Evolutionary conservation across 35 echinoderm and acorn worm genomes (phyloP).

Genomic region (Acanthaster planci): DNA sequence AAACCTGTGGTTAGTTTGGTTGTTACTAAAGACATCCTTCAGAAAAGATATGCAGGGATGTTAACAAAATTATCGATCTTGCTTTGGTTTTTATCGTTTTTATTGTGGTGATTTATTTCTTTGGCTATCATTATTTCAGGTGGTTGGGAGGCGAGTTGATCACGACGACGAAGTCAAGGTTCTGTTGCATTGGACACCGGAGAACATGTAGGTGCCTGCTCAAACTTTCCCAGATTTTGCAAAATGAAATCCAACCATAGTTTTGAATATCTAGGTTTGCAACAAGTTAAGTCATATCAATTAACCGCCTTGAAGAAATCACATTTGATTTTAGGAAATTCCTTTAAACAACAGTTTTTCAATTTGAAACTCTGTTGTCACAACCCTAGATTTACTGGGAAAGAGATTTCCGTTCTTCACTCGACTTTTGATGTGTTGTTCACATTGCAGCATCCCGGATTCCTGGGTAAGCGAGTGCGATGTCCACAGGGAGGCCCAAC

Average conservation of each 20-base stretch:
- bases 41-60: neutral
- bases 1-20: neutral
- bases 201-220: conserved; percentile 49
- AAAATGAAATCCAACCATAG: too few relatives aligned
- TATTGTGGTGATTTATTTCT: neutral
- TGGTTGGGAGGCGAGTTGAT: conserved; percentile 50
- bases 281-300: too few relatives aligned
- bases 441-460: conserved; percentile 35
- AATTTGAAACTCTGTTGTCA: neutral
- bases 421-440: too few relatives aligned
- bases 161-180: conserved; percentile 39
- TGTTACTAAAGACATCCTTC: neutral
- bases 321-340: too few relatives aligned
- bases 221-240: too few relatives aligned
- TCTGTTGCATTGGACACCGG: conserved; percentile 56
- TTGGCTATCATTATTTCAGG: conserved; percentile 12
- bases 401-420: neutral
- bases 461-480: conserved; percentile 40
- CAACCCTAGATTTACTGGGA: neutral
- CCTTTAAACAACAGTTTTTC: neutral
- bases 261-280: too few relatives aligned
- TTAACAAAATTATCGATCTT: neutral
- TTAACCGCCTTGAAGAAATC: too few relatives aligned
- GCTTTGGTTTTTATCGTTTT: neutral
- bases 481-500: conserved; percentile 10